Percentiles rank a stretch among this genome's conserved stretches.
phyloP scores from a whole-genome alignment of 2,797 vertebrate species.

The Mormyrus hasselquistii region DNA sequence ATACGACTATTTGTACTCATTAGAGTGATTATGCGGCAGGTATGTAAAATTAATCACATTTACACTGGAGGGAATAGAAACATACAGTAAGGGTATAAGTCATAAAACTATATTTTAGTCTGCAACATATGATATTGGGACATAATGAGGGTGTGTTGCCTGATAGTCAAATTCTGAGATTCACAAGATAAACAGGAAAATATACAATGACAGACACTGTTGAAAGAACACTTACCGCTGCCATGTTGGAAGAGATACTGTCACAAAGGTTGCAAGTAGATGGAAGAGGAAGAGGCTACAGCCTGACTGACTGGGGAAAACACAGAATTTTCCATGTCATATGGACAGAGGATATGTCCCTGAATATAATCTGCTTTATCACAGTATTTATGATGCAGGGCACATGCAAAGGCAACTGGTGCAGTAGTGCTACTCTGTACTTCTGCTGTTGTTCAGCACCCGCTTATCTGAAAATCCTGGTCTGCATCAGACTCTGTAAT shows the following conservation, averaged over 20 bases:
- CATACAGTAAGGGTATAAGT: background rate
- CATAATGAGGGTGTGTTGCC: background rate
- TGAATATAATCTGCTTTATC: background rate
- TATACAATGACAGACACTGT: background rate
- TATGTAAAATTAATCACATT: background rate
- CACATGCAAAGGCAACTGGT: background rate
- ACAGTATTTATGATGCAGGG: background rate
- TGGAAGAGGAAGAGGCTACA: constrained; percentile 17
- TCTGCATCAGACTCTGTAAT: background rate
- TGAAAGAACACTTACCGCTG: constrained; percentile 57
- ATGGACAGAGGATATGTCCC: background rate
- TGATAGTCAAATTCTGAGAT: background rate
- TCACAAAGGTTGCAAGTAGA: constrained; percentile 34
- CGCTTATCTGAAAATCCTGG: background rate
- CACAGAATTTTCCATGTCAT: background rate
- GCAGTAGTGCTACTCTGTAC: background rate
- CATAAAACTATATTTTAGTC: background rate
- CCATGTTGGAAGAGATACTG: constrained; percentile 51
- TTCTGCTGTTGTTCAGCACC: background rate
- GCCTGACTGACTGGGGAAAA: background rate
- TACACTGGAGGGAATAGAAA: background rate
- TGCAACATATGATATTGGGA: background rate
- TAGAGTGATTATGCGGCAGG: background rate
- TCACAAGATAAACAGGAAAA: background rate
- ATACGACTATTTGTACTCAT: background rate